phyloP scores from a whole-genome alignment of 2,797 vertebrate genomes.

The Parauchenoglanis punctatus region DNA sequence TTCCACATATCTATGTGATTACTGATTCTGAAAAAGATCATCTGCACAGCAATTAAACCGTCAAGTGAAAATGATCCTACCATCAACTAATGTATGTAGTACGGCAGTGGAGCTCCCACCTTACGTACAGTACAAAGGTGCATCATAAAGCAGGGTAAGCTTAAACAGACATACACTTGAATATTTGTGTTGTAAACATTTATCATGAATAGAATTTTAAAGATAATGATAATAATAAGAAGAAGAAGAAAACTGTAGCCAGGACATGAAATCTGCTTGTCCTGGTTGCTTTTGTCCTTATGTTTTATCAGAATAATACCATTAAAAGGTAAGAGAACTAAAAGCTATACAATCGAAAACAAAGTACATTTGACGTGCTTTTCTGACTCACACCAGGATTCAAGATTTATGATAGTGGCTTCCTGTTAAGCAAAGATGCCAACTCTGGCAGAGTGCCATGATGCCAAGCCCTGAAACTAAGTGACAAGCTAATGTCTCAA shows the following conservation, averaged over 20 bases:
- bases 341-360: not conserved
- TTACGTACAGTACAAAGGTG: not conserved
- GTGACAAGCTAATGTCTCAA: conserved; percentile 68
- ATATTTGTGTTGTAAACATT: not conserved
- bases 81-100: not conserved
- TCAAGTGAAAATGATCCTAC: not conserved
- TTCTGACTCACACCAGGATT: not conserved
- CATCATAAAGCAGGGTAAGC: not conserved
- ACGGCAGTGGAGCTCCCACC: not conserved
- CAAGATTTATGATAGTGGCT: conserved; percentile 23
- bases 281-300: not conserved
- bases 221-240: not conserved
- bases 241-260: not conserved
- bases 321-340: not conserved
- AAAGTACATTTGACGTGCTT: not conserved
- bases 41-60: not conserved
- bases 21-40: not conserved
- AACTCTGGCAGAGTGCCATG: conserved; percentile 10
- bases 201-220: not conserved
- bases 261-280: not conserved
- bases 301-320: not conserved
- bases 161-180: not conserved
- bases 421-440: conserved; percentile 25
- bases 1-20: not conserved
- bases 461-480: not conserved